Evolutionary conservation across 2,888 invertebrate genomes (phyloP), one percentile per base, ranked within the genome.

Genomic region (Pammene aurita): DNA sequence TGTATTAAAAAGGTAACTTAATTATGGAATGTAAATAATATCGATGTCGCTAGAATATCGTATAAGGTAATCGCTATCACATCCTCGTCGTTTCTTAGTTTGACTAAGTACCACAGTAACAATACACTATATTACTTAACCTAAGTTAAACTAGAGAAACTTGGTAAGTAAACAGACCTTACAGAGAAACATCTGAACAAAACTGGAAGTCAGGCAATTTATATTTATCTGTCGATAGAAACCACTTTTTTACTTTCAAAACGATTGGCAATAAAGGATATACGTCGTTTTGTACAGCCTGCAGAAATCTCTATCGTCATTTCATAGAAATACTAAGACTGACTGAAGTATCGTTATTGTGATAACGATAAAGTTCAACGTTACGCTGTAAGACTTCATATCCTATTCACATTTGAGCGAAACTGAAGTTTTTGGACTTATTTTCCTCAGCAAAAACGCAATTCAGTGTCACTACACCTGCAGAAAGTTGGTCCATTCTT

Each of bases 91-190:
- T 73, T 78, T 67, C 80, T 83, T 84, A 81, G 76, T 80, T 80
- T 81, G 81, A 85, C 84, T 85, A 83, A 82, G 81, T 82, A 82
- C 77, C 76, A 77, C 77, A 75, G 72, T 75, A 67, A 64, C 57
- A 70, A 64, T 73, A 73, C 72, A 75, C 68, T 74, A 77, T 62
- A 68, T 73, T 71, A 73, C 72, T 74, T 73, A 76, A 72, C 75
- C 71, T 75, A 77, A 76, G 72, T 76, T 76, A 73, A 70, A 57
- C 26, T 60, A 35, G 48, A 72, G 66, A 65, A 74, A 76, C 75
- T 73, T 71, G 72, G 72, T 74, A 75, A 75, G 73, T 75, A 72
- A 73, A 64, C 58, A 26, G n/a, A 58, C 41, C 46, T 55, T 60
- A 57, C 0, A 42, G 48, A 34, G 54, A 34, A 60, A 60, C 58